These are phyloP conservation scores for Uloborus plumipes DNA, from an alignment of 2,888 invertebrate genomes.

Conservation along the genomic window DNA sequence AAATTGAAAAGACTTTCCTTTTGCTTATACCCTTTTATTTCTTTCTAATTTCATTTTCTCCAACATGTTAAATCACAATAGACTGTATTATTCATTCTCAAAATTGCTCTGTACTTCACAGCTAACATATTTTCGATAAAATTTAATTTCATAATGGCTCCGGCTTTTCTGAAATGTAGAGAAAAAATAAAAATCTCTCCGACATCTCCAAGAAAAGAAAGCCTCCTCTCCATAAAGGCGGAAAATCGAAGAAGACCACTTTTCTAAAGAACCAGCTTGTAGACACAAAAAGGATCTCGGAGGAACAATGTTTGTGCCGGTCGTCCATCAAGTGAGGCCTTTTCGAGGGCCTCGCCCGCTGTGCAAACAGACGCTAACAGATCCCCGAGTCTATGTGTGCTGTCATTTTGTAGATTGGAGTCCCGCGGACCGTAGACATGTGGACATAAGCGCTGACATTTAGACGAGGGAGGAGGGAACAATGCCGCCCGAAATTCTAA, in stretches of 20 bases:
- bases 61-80: too few relatives aligned
- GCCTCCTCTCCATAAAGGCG: neutral
- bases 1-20: too few relatives aligned
- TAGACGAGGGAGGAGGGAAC: neutral
- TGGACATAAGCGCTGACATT: constrained; percentile 59
- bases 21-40: too few relatives aligned
- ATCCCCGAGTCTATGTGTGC: constrained; percentile 8
- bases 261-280: too few relatives aligned
- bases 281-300: neutral
- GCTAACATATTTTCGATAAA: too few relatives aligned
- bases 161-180: too few relatives aligned
- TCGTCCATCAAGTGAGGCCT: constrained; percentile 17
- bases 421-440: constrained; percentile 46
- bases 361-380: constrained; percentile 45
- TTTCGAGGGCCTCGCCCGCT: constrained; percentile 41
- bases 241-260: neutral
- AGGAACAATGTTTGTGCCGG: constrained; percentile 21
- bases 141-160: too few relatives aligned
- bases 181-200: too few relatives aligned
- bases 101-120: too few relatives aligned
- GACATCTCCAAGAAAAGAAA: neutral
- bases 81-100: too few relatives aligned
- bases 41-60: too few relatives aligned
- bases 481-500: too few relatives aligned
- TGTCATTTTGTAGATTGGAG: constrained; percentile 60